Evolutionary conservation across 2,797 vertebrate genomes (phyloP), one percentile per base, ranked within the genome.

Genomic region (Pyrocephalus nanus): DNA sequence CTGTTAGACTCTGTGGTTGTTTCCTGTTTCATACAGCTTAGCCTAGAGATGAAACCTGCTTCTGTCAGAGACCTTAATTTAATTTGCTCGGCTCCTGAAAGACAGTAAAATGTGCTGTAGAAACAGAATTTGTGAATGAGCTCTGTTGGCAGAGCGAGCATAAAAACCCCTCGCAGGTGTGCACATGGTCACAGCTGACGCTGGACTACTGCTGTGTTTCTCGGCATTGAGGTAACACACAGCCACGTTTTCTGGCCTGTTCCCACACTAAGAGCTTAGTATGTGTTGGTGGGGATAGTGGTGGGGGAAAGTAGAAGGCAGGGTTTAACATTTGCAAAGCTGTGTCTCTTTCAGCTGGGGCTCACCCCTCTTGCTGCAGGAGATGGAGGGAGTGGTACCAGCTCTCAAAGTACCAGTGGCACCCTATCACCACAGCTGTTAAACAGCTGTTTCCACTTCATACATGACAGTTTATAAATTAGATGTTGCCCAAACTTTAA

Each of bases 1-100:
- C 53, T 65, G 19, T 94, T 86, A 80, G 77, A 70, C 48, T 89
- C 70, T 74, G 69, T 1, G 5, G 36, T 84, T 86, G 20, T 57
- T 88, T 90, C 34, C 58, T 70, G 16, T 91, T 92, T 93, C 30
- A 34, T 74, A 43, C 16, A 69, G 27, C 50, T 87, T 79, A 79
- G 58, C 15, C 34, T 80, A 43, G 47, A 86, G 83, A 79, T 78
- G 65, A 89, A 92, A 84, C 62, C 40, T 89, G 51, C 70, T 92
- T 93, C 58, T 91, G 30, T 87, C 69, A 79, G 65, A 60, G 29
- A 90, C 57, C 74, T 71, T 85, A 76, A 70, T 91, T 91, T 95
- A 90, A 76, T 92, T 90, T 93, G 32, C 75, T 87, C 0, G 3
- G 54, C 74, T 93, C 43, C 83, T 83, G 55, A 81, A 90, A 86